phyloP scores from a whole-genome alignment of 2,113 vertebrate species.

The Harpagus bidentatus region DNA sequence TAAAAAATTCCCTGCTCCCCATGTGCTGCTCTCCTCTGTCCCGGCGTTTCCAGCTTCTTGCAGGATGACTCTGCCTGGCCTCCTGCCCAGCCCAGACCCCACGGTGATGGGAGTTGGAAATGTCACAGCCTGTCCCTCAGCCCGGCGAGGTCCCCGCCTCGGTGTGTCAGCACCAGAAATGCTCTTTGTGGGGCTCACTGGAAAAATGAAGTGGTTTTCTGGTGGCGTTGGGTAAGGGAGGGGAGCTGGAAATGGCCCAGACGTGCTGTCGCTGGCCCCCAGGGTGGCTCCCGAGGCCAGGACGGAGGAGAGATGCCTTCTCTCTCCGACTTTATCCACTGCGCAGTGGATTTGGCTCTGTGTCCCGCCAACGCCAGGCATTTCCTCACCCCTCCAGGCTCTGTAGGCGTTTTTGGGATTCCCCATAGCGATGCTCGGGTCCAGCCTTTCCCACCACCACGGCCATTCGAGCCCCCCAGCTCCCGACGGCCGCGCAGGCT shows the following conservation, averaged over 20 bases:
- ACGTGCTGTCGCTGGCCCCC: rapidly evolving
- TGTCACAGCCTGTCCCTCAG: not conserved
- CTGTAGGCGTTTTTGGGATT: not conserved
- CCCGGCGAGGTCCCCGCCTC: not conserved
- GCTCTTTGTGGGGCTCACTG: not conserved
- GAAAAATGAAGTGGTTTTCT: not conserved
- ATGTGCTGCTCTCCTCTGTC: rapidly evolving
- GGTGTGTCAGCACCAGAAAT: not conserved
- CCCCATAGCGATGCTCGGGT: rapidly evolving
- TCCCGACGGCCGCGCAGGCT: rapidly evolving
- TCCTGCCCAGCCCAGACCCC: not conserved
- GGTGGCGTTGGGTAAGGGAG: not conserved
- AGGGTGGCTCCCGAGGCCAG: rapidly evolving
- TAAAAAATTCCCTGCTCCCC: not conserved
- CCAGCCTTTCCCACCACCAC: not conserved
- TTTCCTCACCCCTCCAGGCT: not conserved
- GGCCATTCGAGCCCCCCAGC: rapidly evolving
- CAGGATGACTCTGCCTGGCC: not conserved
- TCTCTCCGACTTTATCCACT: rapidly evolving
- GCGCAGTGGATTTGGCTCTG: rapidly evolving
- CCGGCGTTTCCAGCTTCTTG: rapidly evolving
- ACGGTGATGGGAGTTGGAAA: not conserved
- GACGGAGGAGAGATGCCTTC: not conserved
- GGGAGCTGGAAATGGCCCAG: not conserved
- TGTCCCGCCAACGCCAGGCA: not conserved